These are phyloP conservation scores for Bacillus rossius DNA, from an alignment of 1,140 invertebrate species.

Conservation along the genomic window DNA sequence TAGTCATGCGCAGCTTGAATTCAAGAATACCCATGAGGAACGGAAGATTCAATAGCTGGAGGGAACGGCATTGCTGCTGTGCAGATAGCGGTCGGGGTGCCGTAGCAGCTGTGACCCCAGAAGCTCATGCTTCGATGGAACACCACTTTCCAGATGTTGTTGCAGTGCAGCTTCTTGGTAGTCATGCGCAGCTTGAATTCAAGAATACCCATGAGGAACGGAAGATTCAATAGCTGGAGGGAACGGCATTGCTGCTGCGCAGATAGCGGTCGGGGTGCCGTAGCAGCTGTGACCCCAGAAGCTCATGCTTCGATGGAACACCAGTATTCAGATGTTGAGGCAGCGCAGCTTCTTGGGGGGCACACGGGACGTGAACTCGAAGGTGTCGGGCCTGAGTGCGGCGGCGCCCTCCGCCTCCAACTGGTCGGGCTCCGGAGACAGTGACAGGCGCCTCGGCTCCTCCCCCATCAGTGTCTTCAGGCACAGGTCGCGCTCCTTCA, in stretches of 20 bases:
- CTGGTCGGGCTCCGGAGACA: slow-evolving; percentile 21
- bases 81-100: too few species aligned
- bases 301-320: neutral
- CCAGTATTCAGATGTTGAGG: slow-evolving; percentile 56
- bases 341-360: slow-evolving; percentile 68
- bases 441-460: neutral
- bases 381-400: slow-evolving; percentile 43
- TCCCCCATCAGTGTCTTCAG: slow-evolving; percentile 53
- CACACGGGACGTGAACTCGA: slow-evolving; percentile 60
- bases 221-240: neutral
- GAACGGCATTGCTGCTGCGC: neutral
- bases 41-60: neutral
- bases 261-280: neutral
- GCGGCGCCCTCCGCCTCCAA: slow-evolving; percentile 28
- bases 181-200: neutral
- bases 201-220: neutral
- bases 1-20: neutral
- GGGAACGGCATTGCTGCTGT: neutral
- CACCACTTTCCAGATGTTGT: too few species aligned
- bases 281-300: neutral
- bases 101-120: neutral
- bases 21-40: neutral
- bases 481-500: slow-evolving; percentile 44
- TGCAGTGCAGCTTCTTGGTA: too few species aligned
- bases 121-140: too few species aligned